phyloP scores from a whole-genome alignment of 2,797 vertebrate genomes.

The Lerista edwardsae region DNA sequence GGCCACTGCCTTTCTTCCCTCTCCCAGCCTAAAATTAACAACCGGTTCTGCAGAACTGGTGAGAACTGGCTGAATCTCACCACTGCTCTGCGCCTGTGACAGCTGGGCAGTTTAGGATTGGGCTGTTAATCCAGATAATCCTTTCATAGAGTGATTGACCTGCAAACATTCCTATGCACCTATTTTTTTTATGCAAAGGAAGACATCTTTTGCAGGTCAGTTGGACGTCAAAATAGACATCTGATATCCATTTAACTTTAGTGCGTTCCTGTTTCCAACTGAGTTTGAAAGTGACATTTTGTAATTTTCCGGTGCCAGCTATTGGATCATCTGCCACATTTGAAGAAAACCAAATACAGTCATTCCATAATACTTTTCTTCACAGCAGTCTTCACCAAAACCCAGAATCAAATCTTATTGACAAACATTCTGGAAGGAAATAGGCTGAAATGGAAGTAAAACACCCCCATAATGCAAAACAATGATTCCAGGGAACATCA shows the following conservation, averaged over 20 bases:
- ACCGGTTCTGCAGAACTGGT: too few species aligned
- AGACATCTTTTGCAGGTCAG: slow-evolving; percentile 1
- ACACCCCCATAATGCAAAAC: slow-evolving; percentile 33
- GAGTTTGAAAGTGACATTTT: slow-evolving; percentile 26
- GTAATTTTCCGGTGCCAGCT: background rate
- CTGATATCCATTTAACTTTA: slow-evolving; percentile 1
- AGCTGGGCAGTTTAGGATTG: too few species aligned
- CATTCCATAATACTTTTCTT: background rate
- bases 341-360: background rate
- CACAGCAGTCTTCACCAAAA: background rate
- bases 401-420: background rate
- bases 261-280: slow-evolving; percentile 22
- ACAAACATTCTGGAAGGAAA: slow-evolving; percentile 10
- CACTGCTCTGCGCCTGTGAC: too few species aligned
- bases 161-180: background rate
- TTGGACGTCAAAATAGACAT: too few species aligned
- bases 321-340: slow-evolving; percentile 10
- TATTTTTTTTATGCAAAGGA: slow-evolving; percentile 19
- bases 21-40: too few species aligned
- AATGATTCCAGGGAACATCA: slow-evolving; percentile 33
- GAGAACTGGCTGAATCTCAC: too few species aligned
- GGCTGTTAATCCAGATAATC: background rate
- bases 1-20: too few species aligned
- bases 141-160: background rate
- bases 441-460: slow-evolving; percentile 41